Conservation (phyloP, 2,888 invertebrate genomes). For the Leptinotarsa peninsularis region DNA sequence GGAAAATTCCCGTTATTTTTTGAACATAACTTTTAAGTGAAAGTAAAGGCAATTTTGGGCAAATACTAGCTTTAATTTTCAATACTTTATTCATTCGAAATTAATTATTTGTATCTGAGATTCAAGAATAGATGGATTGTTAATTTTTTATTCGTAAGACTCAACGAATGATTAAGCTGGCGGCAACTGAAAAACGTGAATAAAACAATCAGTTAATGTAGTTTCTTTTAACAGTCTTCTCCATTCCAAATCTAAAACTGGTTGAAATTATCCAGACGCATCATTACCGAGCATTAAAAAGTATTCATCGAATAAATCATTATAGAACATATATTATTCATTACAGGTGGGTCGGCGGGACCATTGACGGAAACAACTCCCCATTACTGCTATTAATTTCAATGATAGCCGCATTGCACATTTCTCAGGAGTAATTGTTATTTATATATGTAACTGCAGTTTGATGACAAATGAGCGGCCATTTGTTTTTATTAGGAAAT, state of each 20-base stretch:
- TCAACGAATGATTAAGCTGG: too few relatives aligned
- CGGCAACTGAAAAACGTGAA: too few relatives aligned
- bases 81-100: too few relatives aligned
- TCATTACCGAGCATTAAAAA: slow-evolving; percentile 8
- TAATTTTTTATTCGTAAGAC: too few relatives aligned
- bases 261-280: slow-evolving; percentile 1
- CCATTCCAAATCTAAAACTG: background rate
- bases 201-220: too few relatives aligned
- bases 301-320: slow-evolving; percentile 6
- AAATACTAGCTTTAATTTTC: too few relatives aligned
- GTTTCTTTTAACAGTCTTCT: too few relatives aligned
- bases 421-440: slow-evolving; percentile 27
- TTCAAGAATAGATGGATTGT: too few relatives aligned
- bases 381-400: slow-evolving; percentile 26
- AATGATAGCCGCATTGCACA: slow-evolving; percentile 21
- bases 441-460: slow-evolving; percentile 19
- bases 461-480: slow-evolving; percentile 23
- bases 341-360: background rate
- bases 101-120: too few relatives aligned
- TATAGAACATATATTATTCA: slow-evolving; percentile 15
- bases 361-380: slow-evolving; percentile 19
- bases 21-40: too few relatives aligned
- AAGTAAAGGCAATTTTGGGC: too few relatives aligned
- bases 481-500: slow-evolving; percentile 24
- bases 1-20: too few relatives aligned